Evolutionary conservation across 2,797 vertebrate genomes (phyloP).

Genomic region (Phataginus tetradactyla): DNA sequence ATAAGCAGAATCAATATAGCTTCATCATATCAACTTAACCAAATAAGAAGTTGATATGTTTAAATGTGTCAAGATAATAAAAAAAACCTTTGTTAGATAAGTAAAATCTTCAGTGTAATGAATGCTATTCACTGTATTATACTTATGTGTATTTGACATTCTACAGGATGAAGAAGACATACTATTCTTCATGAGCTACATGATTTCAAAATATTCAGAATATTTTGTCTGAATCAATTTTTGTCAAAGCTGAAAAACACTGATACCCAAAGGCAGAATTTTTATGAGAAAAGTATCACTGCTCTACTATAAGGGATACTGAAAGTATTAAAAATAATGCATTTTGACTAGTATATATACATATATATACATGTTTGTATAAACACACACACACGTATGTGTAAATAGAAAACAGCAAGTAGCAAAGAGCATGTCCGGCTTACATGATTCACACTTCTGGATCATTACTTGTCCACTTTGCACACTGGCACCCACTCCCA

Average conservation of each 20-base stretch:
- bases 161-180: neutral
- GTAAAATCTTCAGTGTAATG: neutral
- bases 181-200: neutral
- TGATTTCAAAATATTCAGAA: neutral
- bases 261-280: conserved; percentile 58
- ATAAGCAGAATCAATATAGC: neutral
- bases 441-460: neutral
- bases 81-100: neutral
- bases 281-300: conserved; percentile 35
- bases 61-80: neutral
- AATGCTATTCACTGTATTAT: neutral
- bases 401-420: neutral
- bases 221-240: conserved; percentile 59
- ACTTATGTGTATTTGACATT: neutral
- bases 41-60: neutral
- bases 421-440: neutral
- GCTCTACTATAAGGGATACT: conserved; percentile 15
- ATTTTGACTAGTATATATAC: conserved; percentile 16
- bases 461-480: neutral
- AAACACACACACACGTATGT: too few relatives aligned
- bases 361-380: too few relatives aligned
- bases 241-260: conserved; percentile 68
- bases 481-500: too few relatives aligned
- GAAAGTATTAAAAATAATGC: conserved; percentile 75
- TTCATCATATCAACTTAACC: neutral